phyloP scores from a whole-genome alignment of 2,113 vertebrate species.

The Hypomesus transpacificus region DNA sequence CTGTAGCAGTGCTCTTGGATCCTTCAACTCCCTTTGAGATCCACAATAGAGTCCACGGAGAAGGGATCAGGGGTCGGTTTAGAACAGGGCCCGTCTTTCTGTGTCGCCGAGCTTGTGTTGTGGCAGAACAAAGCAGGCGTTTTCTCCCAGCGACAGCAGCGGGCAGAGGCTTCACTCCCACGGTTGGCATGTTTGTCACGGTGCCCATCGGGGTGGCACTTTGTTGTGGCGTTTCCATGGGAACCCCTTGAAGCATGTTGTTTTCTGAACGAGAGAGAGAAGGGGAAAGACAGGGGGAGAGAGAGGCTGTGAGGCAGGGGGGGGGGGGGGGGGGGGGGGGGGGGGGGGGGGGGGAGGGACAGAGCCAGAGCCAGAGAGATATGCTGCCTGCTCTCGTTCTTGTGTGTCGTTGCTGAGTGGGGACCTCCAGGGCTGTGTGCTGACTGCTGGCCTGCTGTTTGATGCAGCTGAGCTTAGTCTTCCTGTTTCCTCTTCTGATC shows the following conservation, averaged over 20 bases:
- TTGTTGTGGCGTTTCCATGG: conserved; percentile 36
- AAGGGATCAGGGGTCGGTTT: no score
- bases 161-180: background rate
- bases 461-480: conserved; percentile 13
- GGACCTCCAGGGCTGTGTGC: background rate
- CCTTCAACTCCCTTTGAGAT: no score
- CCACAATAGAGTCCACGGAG: background rate
- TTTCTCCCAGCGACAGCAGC: background rate
- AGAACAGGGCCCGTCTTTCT: no score
- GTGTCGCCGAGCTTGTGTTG: no score
- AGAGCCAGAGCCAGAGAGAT: conserved; percentile 2
- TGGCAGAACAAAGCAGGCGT: no score
- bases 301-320: conserved; percentile 19
- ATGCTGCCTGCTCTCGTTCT: background rate
- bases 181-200: background rate
- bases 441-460: background rate
- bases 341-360: background rate
- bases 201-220: conserved; percentile 8
- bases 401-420: conserved; percentile 6
- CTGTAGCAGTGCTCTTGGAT: no score
- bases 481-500: conserved; percentile 23
- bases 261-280: conserved; percentile 1
- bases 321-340: background rate
- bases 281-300: conserved; percentile 3
- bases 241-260: conserved; percentile 22